Base-by-base conservation (phyloP, 2,797 vertebrate genomes). In the Neoniphon sammara region DNA sequence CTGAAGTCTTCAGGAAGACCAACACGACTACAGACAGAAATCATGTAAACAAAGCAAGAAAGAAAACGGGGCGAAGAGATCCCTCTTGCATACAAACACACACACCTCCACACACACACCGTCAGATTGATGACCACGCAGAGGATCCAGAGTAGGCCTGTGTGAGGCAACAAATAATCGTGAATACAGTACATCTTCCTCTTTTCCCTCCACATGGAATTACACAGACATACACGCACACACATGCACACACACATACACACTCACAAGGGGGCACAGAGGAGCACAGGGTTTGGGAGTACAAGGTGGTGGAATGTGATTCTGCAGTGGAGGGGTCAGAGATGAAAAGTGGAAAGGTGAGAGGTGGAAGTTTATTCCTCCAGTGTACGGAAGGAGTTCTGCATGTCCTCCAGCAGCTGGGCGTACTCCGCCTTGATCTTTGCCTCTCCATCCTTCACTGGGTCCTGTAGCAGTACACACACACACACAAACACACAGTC, bases 371-470 rank as follows among this genome's bases (percentile, higher is more conserved):
- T 2, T 70, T 70, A 87, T 34, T 85, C 21, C 81, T 95, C 96
- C 72, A 95, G 92, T 18, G 92, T 93, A 82, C 97, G 95, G 95
- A 99, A 99, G 55, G 95, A 92, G 54, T 97, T 99, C 93, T 99
- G 97, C 97, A 99, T 99, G 83, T 99, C 98, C 91, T 99, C 98
- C 86, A 95, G 93, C 70, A 99, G 95, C 87, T 98, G 97, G 66
- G 94, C 91, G 4, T 94, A 98, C 67, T 99, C 97, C 0, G 94
- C 96, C 89, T 97, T 98, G 83, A 99, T 97, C 90, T 98, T 99
- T 55, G 93, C 91, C 87, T 99, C 98, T 0, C 98, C 98, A 0
- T 99, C 98, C 89, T 98, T 98, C 53, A 96, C 91, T 0, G 98
- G 98, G 89, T 99, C 98, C 98, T 99, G 82, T 4, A 25, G 0